Evolutionary conservation across 2,113 vertebrate species (phyloP), one percentile per base, ranked within the genome.

Genomic region (Dendrocopos noguchii): DNA sequence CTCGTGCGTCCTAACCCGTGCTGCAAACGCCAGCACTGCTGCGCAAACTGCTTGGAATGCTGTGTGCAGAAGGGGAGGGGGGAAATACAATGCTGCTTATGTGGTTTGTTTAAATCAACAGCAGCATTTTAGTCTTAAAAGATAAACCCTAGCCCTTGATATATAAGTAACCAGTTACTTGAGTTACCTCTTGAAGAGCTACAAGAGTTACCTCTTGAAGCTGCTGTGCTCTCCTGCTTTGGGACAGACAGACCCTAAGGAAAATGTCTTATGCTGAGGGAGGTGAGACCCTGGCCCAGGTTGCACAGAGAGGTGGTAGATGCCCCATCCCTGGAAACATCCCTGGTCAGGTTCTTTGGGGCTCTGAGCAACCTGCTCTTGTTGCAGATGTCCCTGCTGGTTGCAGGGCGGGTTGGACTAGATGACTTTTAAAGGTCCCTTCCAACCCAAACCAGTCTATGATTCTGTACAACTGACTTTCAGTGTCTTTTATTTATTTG

Each of bases 1-100:
- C 57, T 74, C 85, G 53, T 42, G 83, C 78, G 21, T 95, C 96
- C 96, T 96, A 87, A 97, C 97, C 94, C 84, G 83, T 97, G 75
- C 15, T 56, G 82, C 77, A 59, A 93, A 80, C 84, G 84, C 88
- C 59, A 28, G 84, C 52, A 78, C 88, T 80, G 17, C 94, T 87
- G 75, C 94, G 64, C 79, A 77, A 87, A 60, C 68, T 73, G 91
- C 94, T 96, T 88, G 78, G 93, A 96, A 95, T 95, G 96, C 92
- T 92, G 87, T 93, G n/a, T 95, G 86, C 59, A 76, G 39, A 72
- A 60, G 24, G 81, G 25, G 33, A 3, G 14, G 18, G 83, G 47
- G 11, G 34, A 44, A 47, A 42, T 52, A 25, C 13, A 52, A 52
- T 80, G 72, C 91, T 87, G 55, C 87, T 90, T 86, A 55, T 87